phyloP scores from a whole-genome alignment of 2,113 vertebrate species.

The Natator depressus region DNA sequence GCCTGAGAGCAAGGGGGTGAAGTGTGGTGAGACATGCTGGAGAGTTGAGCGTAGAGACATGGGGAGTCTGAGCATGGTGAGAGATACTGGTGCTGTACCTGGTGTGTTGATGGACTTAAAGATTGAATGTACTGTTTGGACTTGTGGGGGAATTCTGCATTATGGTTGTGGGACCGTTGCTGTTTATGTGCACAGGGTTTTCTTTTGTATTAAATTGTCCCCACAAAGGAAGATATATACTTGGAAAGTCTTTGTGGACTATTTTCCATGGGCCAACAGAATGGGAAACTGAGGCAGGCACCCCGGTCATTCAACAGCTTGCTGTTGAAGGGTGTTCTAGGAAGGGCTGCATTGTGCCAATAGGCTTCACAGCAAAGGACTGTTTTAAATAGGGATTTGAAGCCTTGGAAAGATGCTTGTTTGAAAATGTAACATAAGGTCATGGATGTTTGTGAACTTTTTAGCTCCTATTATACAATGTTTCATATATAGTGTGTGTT shows the following conservation, averaged over 20 bases:
- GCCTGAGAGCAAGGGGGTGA: not conserved
- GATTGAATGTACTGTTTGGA: not conserved
- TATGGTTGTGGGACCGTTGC: not conserved
- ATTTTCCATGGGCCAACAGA: no score
- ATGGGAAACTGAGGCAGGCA: no score
- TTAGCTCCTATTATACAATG: slow-evolving; percentile 27
- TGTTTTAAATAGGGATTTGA: not conserved
- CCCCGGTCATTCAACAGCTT: no score
- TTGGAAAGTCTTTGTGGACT: not conserved
- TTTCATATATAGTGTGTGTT: slow-evolving; percentile 9
- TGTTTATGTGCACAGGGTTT: not conserved
- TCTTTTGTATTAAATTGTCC: not conserved
- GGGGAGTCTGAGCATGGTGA: not conserved
- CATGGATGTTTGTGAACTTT: not conserved
- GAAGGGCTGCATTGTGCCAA: no score
- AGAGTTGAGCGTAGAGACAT: not conserved
- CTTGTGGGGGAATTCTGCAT: not conserved
- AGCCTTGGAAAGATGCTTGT: not conserved
- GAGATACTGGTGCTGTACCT: not conserved
- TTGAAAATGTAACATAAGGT: not conserved
- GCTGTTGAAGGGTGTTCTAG: no score
- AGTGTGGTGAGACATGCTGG: not conserved
- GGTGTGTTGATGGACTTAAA: not conserved
- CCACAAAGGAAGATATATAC: not conserved
- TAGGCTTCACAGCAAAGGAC: not conserved